Conservation (phyloP, 1,140 invertebrate species). For the Mamestra configurata region DNA sequence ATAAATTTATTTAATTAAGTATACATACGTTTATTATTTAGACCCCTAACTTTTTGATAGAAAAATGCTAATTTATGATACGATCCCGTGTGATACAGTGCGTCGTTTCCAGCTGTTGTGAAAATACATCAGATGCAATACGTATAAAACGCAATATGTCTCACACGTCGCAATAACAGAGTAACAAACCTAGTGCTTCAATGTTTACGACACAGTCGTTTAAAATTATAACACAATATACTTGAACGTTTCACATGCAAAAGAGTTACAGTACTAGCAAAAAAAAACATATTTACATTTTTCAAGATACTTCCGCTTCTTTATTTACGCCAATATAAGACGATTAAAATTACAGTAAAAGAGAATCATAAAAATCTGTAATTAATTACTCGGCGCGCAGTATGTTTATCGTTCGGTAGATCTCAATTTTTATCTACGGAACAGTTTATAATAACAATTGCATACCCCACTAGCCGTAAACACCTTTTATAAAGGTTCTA, state of each 20-base stretch:
- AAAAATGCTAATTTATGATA: no score
- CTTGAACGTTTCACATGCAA: background rate
- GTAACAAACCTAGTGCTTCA: background rate
- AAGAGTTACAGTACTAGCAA: background rate
- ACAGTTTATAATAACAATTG: slow-evolving; percentile 64
- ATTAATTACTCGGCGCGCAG: background rate
- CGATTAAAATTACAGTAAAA: background rate
- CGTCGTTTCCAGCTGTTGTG: no score
- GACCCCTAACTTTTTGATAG: background rate
- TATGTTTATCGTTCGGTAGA: background rate
- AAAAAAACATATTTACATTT: background rate
- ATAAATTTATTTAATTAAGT: slow-evolving; percentile 34
- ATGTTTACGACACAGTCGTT: background rate
- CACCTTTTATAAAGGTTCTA: slow-evolving; percentile 86
- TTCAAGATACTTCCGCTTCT: background rate
- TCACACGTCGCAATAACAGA: background rate
- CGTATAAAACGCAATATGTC: background rate
- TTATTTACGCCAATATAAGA: background rate
- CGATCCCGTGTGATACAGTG: no score
- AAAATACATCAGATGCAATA: background rate
- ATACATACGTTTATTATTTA: background rate
- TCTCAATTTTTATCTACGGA: slow-evolving; percentile 49
- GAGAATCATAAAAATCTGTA: background rate
- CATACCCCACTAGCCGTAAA: slow-evolving; percentile 72
- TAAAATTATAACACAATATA: background rate